Evolutionary conservation across 2,113 vertebrate genomes (phyloP).

Genomic region (Silurus asotus): DNA sequence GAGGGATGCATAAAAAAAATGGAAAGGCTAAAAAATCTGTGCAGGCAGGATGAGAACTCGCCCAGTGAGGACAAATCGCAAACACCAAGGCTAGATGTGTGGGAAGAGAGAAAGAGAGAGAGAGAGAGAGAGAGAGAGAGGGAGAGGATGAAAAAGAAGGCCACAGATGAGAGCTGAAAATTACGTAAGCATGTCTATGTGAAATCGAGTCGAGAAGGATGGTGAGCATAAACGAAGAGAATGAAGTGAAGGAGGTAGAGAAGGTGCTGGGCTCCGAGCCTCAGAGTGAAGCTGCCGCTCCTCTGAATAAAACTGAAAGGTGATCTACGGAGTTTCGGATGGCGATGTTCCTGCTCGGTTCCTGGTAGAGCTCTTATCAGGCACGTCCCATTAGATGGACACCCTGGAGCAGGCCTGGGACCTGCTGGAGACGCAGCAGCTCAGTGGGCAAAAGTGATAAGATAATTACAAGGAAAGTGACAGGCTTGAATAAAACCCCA

Average conservation of each 20-base stretch:
- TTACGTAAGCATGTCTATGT: constrained; percentile 34
- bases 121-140: background rate
- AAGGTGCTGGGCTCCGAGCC: too few species aligned
- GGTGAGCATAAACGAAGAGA: background rate
- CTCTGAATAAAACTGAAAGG: background rate
- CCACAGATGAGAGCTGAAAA: constrained; percentile 54
- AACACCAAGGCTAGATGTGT: constrained; percentile 43
- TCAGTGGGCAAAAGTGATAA: background rate
- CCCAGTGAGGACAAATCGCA: constrained; percentile 44
- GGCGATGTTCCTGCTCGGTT: background rate
- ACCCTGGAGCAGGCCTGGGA: background rate
- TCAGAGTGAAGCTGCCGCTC: background rate
- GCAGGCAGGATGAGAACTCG: constrained; percentile 38
- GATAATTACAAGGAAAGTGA: background rate
- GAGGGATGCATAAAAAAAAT: constrained; percentile 35
- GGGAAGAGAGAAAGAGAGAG: constrained; percentile 36
- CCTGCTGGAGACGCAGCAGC: background rate
- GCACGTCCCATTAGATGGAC: background rate
- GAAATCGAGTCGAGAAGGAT: background rate
- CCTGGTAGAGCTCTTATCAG: background rate
- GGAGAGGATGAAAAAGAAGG: constrained; percentile 61
- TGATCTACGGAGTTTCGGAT: background rate
- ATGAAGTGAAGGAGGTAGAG: background rate
- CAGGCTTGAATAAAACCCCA: background rate
- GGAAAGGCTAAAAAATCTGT: constrained; percentile 33